A percentile compares a stretch with the other conserved stretches of the same genome.
phyloP scores from a whole-genome alignment of 2,888 invertebrate genomes.

The Parnassius apollo region DNA sequence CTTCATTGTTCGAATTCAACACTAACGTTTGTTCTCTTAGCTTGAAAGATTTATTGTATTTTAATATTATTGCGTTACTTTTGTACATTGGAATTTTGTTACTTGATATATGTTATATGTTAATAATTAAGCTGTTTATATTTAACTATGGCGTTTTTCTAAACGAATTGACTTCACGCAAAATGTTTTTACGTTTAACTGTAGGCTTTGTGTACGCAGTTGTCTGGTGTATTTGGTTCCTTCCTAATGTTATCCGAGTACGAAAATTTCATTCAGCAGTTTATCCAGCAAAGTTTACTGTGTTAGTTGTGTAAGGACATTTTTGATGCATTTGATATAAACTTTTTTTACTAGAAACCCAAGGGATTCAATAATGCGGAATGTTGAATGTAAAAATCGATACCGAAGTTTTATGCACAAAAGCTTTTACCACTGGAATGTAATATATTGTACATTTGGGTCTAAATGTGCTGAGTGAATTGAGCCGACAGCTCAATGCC shows the following conservation, averaged over 20 bases:
- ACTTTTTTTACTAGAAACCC: constrained; percentile 81
- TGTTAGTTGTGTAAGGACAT: constrained; percentile 80
- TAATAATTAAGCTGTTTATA: constrained; percentile 79
- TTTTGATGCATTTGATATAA: constrained; percentile 81
- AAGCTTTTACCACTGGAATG: constrained; percentile 75
- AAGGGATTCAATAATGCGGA: constrained; percentile 52
- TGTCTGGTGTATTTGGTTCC: constrained; percentile 73
- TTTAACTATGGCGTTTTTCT: constrained; percentile 72
- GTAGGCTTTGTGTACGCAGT: constrained; percentile 74
- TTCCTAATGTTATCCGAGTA: constrained; percentile 70
- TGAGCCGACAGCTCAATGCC: constrained; percentile 76
- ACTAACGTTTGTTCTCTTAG: constrained; percentile 69
- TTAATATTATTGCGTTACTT: constrained; percentile 73
- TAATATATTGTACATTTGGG: constrained; percentile 81
- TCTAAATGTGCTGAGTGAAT: constrained; percentile 78
- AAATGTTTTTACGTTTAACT: constrained; percentile 64
- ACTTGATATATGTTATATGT: constrained; percentile 66
- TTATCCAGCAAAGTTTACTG: constrained; percentile 68
- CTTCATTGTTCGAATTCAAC: constrained; percentile 37
- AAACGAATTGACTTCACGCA: constrained; percentile 71
- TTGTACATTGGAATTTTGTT: constrained; percentile 79
- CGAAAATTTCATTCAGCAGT: constrained; percentile 68
- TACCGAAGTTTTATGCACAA: constrained; percentile 74
- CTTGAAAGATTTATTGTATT: constrained; percentile 72
- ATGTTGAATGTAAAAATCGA: constrained; percentile 74